Conservation (phyloP, 2,888 invertebrate genomes). For the Platynereis dumerilii region DNA sequence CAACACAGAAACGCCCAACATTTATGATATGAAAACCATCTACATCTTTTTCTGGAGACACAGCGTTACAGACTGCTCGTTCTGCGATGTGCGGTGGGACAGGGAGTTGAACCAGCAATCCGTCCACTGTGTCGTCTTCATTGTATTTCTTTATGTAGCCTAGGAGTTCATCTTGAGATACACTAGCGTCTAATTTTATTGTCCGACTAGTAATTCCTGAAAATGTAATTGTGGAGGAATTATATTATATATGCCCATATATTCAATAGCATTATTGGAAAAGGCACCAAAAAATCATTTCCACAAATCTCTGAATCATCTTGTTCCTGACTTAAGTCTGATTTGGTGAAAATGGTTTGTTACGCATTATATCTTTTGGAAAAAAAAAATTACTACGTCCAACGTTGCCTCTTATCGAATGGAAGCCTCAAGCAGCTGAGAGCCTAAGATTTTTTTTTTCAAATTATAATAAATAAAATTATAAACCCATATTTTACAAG, state of each 20-base stretch:
- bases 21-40: slow-evolving; percentile 88
- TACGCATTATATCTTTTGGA: background rate
- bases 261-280: too few relatives aligned
- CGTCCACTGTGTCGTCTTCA: slow-evolving; percentile 75
- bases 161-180: slow-evolving; percentile 75
- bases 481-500: background rate
- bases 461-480: too few relatives aligned
- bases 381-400: background rate
- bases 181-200: slow-evolving; percentile 69
- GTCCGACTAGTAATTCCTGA: slow-evolving; percentile 70
- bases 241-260: too few relatives aligned
- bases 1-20: slow-evolving; percentile 72
- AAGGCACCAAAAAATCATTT: too few relatives aligned
- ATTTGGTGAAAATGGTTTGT: too few relatives aligned
- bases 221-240: too few relatives aligned
- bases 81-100: slow-evolving; percentile 75
- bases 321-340: too few relatives aligned
- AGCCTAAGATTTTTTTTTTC: too few relatives aligned
- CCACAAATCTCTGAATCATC: too few relatives aligned
- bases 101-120: slow-evolving; percentile 78
- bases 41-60: slow-evolving; percentile 83
- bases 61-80: slow-evolving; percentile 74
- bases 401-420: too few relatives aligned
- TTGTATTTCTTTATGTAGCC: slow-evolving; percentile 69
- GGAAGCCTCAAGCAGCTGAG: too few relatives aligned